A percentile compares a stretch with the other conserved stretches of the same genome.
These are phyloP conservation scores for Cecropterus lyciades DNA, from an alignment of 1,140 invertebrate species.

Conservation along the genomic window DNA sequence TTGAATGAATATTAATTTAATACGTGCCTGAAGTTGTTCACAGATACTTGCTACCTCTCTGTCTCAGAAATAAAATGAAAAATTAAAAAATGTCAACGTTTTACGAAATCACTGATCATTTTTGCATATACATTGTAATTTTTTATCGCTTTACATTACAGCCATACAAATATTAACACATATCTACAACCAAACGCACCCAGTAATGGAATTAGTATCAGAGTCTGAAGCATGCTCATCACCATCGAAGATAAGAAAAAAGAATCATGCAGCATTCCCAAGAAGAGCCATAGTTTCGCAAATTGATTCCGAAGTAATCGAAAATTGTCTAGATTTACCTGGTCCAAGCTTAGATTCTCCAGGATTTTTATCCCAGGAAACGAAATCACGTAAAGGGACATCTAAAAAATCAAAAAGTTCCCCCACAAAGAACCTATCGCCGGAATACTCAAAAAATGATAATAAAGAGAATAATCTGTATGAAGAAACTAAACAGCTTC, in stretches of 20 bases:
- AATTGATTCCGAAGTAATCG: slow-evolving; percentile 33
- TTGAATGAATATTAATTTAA: no score
- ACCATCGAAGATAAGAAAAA: slow-evolving; percentile 60
- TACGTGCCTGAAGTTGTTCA: no score
- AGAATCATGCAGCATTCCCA: slow-evolving; percentile 6
- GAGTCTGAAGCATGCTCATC: slow-evolving; percentile 45
- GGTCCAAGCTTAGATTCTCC: background rate
- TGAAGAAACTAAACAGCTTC: slow-evolving; percentile 51
- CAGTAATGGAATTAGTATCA: slow-evolving; percentile 59
- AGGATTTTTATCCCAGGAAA: slow-evolving; percentile 12
- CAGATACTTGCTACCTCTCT: no score
- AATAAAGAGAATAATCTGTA: slow-evolving; percentile 50
- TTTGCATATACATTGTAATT: no score
- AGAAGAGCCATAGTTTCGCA: slow-evolving; percentile 18
- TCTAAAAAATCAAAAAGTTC: slow-evolving; percentile 28
- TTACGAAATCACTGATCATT: no score
- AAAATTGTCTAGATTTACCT: background rate
- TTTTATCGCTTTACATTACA: slow-evolving; percentile 48
- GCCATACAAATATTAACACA: slow-evolving; percentile 79
- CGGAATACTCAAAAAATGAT: slow-evolving; percentile 1
- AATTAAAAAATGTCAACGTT: no score
- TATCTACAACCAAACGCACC: slow-evolving; percentile 81
- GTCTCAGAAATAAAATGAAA: no score
- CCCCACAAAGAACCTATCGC: slow-evolving; percentile 26
- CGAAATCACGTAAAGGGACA: background rate